These are phyloP conservation scores for Tipula unca DNA, from an alignment of 2,888 invertebrate species.

Conservation along the genomic window DNA sequence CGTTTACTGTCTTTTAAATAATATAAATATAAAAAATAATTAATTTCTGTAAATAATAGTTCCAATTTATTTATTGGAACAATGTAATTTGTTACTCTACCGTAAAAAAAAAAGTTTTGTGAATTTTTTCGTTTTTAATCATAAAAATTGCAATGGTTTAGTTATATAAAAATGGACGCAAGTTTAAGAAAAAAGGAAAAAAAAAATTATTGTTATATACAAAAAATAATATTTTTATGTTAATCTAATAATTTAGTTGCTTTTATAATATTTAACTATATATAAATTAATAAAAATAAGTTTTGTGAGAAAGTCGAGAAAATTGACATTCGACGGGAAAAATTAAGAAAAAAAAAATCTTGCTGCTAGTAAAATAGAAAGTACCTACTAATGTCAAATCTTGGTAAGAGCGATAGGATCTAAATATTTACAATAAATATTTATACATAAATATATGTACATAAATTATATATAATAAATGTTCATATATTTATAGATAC, in stretches of 20 bases:
- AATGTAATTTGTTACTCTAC: not conserved
- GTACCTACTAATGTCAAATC: slow-evolving; percentile 14
- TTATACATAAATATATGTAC: not conserved
- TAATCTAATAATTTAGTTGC: not conserved
- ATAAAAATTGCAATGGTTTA: slow-evolving; percentile 14
- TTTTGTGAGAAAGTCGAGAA: not conserved
- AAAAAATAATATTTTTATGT: not conserved
- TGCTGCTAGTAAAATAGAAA: not conserved
- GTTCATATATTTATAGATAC: not conserved
- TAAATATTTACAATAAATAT: slow-evolving; percentile 8
- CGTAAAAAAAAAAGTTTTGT: not conserved
- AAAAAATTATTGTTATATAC: not conserved
- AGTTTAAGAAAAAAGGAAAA: not conserved
- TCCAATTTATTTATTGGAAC: not conserved
- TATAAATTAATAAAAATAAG: not conserved
- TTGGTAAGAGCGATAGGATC: not conserved
- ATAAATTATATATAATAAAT: not conserved
- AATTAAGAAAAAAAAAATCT: slow-evolving; percentile 4
- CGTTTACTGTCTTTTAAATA: not conserved
- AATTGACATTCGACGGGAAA: not conserved
- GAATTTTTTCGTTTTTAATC: not conserved
- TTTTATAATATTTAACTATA: not conserved
- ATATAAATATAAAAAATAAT: not conserved
- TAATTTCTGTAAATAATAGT: not conserved
- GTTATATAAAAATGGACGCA: slow-evolving; percentile 14